These are phyloP conservation scores for Paedocypris sp. DNA, from an alignment of 2,113 vertebrate genomes.

Conservation along the genomic window DNA sequence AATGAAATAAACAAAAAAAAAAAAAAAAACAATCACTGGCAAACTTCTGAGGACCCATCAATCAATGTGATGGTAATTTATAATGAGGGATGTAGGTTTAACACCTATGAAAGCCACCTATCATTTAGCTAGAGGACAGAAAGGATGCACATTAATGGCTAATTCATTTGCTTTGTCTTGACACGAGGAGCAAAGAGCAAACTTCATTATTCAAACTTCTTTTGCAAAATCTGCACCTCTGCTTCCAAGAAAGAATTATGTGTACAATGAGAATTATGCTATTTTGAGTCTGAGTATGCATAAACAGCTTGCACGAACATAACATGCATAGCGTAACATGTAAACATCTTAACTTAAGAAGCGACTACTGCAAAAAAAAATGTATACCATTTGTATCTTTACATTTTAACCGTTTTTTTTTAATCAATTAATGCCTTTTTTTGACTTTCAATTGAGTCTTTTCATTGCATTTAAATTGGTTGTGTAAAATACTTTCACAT, in stretches of 20 bases:
- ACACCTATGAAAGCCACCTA: conserved; percentile 35
- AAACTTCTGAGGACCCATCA: conserved; percentile 40
- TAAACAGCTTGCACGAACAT: too few species aligned
- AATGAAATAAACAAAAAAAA: conserved; percentile 57
- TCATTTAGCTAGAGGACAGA: conserved; percentile 48
- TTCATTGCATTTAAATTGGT: too few species aligned
- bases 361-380: too few species aligned
- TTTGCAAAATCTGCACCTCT: not conserved
- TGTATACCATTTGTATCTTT: too few species aligned
- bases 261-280: not conserved
- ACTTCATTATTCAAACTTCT: not conserved
- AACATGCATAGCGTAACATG: too few species aligned
- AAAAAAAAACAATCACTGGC: conserved; percentile 21
- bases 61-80: conserved; percentile 34
- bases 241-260: not conserved
- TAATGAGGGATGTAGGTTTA: conserved; percentile 21
- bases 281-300: too few species aligned
- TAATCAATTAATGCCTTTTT: too few species aligned
- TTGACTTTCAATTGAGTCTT: too few species aligned
- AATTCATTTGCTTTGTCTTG: conserved; percentile 37
- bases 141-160: conserved; percentile 58
- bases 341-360: too few species aligned
- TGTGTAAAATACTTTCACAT: too few species aligned
- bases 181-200: conserved; percentile 7
- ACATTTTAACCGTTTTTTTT: too few species aligned